phyloP scores from a whole-genome alignment of 2,888 invertebrate species.

The Drosophila emarginata region DNA sequence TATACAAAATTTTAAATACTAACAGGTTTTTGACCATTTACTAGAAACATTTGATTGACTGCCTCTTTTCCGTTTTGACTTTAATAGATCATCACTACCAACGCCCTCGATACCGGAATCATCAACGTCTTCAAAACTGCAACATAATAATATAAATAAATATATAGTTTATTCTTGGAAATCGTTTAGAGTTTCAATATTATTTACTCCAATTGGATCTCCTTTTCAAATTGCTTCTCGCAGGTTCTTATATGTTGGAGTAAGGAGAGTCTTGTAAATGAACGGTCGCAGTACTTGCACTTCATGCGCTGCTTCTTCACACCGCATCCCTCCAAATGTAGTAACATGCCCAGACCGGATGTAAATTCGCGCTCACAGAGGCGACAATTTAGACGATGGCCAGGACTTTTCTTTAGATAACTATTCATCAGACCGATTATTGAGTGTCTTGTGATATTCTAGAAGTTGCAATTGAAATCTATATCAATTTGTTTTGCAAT shows the following conservation, averaged over 20 bases:
- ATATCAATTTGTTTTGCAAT: neutral
- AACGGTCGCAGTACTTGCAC: conserved; percentile 69
- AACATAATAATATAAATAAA: neutral
- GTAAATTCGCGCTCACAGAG: conserved; percentile 67
- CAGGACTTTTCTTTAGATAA: conserved; percentile 54
- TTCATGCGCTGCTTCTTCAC: conserved; percentile 56
- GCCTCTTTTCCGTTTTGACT: neutral
- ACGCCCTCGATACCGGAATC: neutral
- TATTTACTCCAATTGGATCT: neutral
- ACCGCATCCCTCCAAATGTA: conserved; percentile 74
- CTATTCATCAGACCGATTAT: conserved; percentile 58
- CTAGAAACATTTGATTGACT: neutral
- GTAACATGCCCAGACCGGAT: conserved; percentile 74
- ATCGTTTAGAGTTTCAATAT: neutral
- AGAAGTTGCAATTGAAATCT: neutral
- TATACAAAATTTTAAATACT: neutral
- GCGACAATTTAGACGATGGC: conserved; percentile 69
- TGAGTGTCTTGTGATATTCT: conserved; percentile 56
- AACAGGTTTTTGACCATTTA: neutral
- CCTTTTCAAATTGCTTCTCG: conserved; percentile 8
- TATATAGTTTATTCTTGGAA: neutral
- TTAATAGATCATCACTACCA: neutral
- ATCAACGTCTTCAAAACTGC: neutral
- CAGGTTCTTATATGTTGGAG: conserved; percentile 64
- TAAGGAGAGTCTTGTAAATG: conserved; percentile 53